Evolutionary conservation across 1,140 invertebrate genomes (phyloP), one percentile per base, ranked within the genome.

Genomic region (Drosophila lacertosa): DNA sequence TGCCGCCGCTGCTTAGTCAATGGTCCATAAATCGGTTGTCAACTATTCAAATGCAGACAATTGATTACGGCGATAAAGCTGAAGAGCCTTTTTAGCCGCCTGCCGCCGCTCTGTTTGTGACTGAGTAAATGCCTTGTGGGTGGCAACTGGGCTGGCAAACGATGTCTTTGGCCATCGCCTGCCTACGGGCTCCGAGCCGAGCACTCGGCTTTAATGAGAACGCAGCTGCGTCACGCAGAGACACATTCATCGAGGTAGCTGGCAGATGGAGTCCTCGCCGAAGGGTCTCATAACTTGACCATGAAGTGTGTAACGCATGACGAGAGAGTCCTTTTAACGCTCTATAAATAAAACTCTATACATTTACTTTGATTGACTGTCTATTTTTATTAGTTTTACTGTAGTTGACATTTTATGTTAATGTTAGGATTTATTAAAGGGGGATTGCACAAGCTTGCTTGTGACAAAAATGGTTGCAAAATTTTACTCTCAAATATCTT

Each of bases 21-120:
- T 86, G 82, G 78, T 82, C 83, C 83, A 88, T 88, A 88, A 88
- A 88, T 88, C 82, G 83, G 70, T 88, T 88, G 82, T 89, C 82
- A 88, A 88, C 82, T 88, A 88, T 88, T 88, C 82, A 88, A 88
- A 88, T 88, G 82, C 82, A 88, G 82, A 88, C 82, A 88, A 88
- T 88, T 88, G 82, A 88, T 88, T 88, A 88, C 82, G 77, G 82
- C 82, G 82, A 86, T 86, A 86, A 86, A 86, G 81, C 74, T 86
- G 81, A 86, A 88, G 81, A 81, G 81, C 77, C 81, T 86, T 84
- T 84, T 84, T 55, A 71, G 60, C 53, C 39, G 33, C 45, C 11
- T 40, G 20, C 15, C 51, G 48, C 18, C 51, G 48, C 18, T 26
- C 40, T 47, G 18, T 11, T 59, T 35, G 45, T 33, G 55, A 59